phyloP scores from a whole-genome alignment of 2,113 vertebrate species.

The Cephalopterus ornatus region DNA sequence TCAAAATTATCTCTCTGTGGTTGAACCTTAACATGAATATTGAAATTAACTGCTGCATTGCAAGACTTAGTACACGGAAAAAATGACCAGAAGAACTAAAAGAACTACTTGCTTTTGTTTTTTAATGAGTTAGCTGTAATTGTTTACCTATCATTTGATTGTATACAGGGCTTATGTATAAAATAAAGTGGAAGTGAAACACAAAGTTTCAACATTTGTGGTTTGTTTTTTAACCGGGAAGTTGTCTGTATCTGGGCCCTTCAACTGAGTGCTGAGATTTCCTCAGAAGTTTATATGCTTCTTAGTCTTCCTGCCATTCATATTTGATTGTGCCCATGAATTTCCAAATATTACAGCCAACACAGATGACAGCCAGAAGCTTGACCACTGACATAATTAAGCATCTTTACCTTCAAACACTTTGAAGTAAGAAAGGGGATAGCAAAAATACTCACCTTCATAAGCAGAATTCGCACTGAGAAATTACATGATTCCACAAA shows the following conservation, averaged over 20 bases:
- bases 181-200: neutral
- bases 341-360: neutral
- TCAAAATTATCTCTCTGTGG: constrained; percentile 19
- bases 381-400: neutral
- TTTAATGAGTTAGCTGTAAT: neutral
- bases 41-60: constrained; percentile 38
- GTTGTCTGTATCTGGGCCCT: neutral
- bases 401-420: neutral
- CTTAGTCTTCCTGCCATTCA: neutral
- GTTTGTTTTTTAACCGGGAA: neutral
- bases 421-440: neutral
- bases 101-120: neutral
- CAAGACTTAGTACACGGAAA: neutral
- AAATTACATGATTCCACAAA: neutral
- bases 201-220: neutral
- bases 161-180: neutral
- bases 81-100: neutral
- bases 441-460: neutral
- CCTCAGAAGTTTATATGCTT: neutral
- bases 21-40: constrained; percentile 43
- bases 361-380: neutral
- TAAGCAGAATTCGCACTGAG: neutral
- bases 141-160: neutral
- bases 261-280: neutral
- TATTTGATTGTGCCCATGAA: neutral